A percentile compares a stretch with the other conserved stretches of the same genome.
phyloP scores from a whole-genome alignment of 2,113 vertebrate genomes.

The Onychorhynchus coronatus region DNA sequence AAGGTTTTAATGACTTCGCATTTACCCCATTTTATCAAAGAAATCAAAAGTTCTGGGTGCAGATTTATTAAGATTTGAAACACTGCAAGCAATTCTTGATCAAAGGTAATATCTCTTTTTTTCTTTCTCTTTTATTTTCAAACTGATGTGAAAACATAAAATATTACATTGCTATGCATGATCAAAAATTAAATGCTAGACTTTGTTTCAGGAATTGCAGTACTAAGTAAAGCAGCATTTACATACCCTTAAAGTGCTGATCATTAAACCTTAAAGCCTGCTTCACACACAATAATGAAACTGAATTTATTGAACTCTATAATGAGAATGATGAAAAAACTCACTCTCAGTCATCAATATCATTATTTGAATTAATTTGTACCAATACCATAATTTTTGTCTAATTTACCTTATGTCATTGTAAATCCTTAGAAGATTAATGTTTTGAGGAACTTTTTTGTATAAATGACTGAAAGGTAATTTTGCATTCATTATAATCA shows the following conservation, averaged over 20 bases:
- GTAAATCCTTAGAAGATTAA: background rate
- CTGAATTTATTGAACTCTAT: background rate
- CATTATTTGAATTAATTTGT: background rate
- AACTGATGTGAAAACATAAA: background rate
- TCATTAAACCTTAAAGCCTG: background rate
- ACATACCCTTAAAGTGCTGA: background rate
- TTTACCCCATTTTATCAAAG: background rate
- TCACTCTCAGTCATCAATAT: background rate
- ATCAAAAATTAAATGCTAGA: background rate
- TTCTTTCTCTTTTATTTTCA: background rate
- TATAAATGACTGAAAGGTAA: background rate
- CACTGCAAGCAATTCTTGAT: background rate
- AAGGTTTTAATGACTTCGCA: background rate
- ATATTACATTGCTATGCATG: background rate
- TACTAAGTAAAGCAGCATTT: background rate
- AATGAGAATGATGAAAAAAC: background rate
- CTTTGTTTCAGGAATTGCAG: background rate
- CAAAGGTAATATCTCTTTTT: background rate
- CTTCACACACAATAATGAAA: background rate
- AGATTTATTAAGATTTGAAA: background rate
- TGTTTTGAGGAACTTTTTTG: background rate
- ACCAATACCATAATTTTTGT: background rate
- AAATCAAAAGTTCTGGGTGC: background rate
- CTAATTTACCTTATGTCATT: background rate
- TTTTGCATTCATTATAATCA: background rate